Evolutionary conservation across 2,113 vertebrate species (phyloP).

Genomic region (Oophaga pumilio): DNA sequence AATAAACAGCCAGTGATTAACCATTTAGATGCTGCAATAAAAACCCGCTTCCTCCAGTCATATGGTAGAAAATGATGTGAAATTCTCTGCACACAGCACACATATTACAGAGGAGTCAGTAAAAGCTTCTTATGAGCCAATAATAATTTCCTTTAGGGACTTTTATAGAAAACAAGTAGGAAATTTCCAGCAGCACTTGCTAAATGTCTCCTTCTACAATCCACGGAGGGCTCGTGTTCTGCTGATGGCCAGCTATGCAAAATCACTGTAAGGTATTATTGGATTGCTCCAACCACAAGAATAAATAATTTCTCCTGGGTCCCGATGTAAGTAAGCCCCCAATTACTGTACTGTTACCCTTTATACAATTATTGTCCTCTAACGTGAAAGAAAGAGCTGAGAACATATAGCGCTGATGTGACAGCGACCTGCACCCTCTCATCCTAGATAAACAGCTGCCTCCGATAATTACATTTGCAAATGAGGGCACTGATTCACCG

Average conservation of each 20-base stretch:
- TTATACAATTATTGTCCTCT: not conserved
- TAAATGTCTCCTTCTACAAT: not conserved
- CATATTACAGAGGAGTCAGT: not conserved
- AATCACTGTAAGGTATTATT: not conserved
- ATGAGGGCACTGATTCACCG: not conserved
- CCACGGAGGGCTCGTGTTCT: not conserved
- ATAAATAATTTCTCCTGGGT: not conserved
- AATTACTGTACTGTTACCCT: not conserved
- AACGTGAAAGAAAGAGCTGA: no score
- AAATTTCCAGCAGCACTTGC: not conserved
- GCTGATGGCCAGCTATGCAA: not conserved
- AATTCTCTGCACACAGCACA: not conserved
- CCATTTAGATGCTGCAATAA: not conserved
- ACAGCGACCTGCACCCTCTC: no score
- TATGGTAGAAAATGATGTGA: not conserved
- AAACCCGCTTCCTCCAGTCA: not conserved
- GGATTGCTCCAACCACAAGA: not conserved
- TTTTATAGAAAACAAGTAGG: not conserved
- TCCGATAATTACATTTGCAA: not conserved
- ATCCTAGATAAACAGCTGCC: no score
- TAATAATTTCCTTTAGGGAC: not conserved
- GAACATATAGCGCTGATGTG: no score
- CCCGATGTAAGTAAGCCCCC: not conserved
- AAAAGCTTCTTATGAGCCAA: not conserved
- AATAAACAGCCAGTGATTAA: not conserved